phyloP scores from a whole-genome alignment of 1,140 invertebrate genomes.

The Macrobrachium rosenbergii region DNA sequence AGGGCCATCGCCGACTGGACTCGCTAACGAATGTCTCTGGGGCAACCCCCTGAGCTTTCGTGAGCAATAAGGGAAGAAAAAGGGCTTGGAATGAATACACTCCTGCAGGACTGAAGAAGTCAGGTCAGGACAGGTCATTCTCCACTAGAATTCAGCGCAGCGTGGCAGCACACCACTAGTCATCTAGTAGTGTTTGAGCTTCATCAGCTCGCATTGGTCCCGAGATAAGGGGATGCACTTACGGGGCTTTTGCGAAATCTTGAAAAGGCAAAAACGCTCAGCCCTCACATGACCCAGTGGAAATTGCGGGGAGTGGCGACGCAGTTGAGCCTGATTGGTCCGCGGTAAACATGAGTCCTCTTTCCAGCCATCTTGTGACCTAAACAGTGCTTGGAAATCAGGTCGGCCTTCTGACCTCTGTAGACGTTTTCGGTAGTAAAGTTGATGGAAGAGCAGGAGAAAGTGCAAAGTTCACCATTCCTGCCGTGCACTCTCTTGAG shows the following conservation, averaged over 20 bases:
- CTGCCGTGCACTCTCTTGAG: constrained; percentile 67
- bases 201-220: background rate
- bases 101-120: too few relatives aligned
- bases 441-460: constrained; percentile 64
- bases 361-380: constrained; percentile 59
- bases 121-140: too few relatives aligned
- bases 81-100: too few relatives aligned
- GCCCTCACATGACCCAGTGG: constrained; percentile 51
- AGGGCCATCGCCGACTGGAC: too few relatives aligned
- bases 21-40: too few relatives aligned
- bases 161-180: too few relatives aligned
- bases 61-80: too few relatives aligned
- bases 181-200: too few relatives aligned
- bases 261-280: background rate
- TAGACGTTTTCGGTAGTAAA: constrained; percentile 68
- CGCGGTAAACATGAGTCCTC: constrained; percentile 53
- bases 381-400: constrained; percentile 68
- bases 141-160: too few relatives aligned
- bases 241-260: background rate
- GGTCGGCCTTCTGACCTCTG: constrained; percentile 69
- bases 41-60: too few relatives aligned
- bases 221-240: background rate
- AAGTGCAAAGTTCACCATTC: constrained; percentile 66
- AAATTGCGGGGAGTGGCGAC: constrained; percentile 23
- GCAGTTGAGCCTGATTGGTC: constrained; percentile 51